phyloP scores from a whole-genome alignment of 2,888 invertebrate genomes.

The Drosophila dives region DNA sequence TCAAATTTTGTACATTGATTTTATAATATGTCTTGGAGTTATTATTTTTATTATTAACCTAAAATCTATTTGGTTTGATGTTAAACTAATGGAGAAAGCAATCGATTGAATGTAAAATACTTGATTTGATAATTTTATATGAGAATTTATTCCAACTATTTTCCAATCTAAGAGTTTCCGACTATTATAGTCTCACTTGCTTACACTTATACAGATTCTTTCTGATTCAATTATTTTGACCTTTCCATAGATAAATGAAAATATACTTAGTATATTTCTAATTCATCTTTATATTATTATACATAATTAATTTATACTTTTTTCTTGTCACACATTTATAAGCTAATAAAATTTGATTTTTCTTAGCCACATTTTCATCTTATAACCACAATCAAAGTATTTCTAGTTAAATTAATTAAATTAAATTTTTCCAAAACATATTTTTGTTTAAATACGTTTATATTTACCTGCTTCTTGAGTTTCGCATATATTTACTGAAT shows the following conservation, averaged over 20 bases:
- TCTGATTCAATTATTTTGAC: not conserved
- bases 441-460: not conserved
- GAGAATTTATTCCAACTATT: not conserved
- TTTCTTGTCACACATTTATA: not conserved
- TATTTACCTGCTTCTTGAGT: not conserved
- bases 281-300: not conserved
- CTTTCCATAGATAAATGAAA: not conserved
- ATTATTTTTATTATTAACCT: no score
- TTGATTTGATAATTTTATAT: not conserved
- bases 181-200: not conserved
- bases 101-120: not conserved
- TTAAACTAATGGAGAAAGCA: not conserved
- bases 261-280: not conserved
- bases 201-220: not conserved
- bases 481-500: conserved; percentile 9
- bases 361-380: not conserved
- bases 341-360: not conserved
- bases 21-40: not conserved
- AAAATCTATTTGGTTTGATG: not conserved
- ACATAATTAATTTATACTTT: not conserved
- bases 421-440: not conserved
- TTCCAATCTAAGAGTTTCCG: not conserved
- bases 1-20: not conserved
- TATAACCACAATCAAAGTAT: not conserved
- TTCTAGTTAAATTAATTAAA: not conserved